These are phyloP conservation scores for Ceyx melanurus DNA, from an alignment of 2,113 vertebrate species.

Conservation along the genomic window DNA sequence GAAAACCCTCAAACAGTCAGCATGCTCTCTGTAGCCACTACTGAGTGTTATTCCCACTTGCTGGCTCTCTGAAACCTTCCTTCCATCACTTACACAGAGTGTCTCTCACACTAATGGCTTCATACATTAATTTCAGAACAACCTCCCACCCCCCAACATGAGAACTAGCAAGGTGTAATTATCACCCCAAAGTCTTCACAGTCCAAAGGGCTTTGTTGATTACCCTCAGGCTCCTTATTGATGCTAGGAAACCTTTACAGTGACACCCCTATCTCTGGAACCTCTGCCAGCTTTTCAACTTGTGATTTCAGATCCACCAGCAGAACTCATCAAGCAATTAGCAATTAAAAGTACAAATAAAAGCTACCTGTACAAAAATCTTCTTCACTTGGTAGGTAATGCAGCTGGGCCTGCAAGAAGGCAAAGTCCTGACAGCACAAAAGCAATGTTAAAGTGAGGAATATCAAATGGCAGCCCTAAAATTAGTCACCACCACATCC, in stretches of 20 bases:
- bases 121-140: neutral
- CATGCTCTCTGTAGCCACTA: neutral
- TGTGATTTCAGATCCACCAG: neutral
- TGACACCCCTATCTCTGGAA: neutral
- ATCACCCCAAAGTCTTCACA: neutral
- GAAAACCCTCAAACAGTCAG: rapidly evolving
- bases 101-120: neutral
- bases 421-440: neutral
- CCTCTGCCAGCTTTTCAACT: neutral
- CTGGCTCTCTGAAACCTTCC: neutral
- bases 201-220: neutral
- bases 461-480: neutral
- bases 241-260: neutral
- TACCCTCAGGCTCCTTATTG: neutral
- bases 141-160: neutral
- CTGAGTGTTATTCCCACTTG: neutral
- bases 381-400: neutral
- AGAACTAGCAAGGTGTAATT: neutral
- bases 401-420: neutral
- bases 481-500: neutral
- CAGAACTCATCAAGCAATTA: neutral
- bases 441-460: neutral
- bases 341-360: neutral
- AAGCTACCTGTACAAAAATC: neutral
- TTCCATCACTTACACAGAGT: neutral